Evolutionary conservation across 1,140 invertebrate genomes (phyloP).

Genomic region (Ips typographus): DNA sequence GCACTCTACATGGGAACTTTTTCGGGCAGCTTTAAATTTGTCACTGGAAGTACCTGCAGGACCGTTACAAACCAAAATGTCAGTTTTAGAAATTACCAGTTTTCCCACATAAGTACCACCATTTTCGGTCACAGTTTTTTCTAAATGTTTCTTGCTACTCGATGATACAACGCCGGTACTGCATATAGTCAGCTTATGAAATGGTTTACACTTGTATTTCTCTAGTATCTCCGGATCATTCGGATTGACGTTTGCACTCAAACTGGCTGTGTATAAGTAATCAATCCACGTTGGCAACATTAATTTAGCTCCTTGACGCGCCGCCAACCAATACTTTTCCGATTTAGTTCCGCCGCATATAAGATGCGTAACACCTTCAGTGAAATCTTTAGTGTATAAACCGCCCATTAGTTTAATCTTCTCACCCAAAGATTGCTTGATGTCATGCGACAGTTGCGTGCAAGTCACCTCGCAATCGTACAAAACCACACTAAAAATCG

Average conservation of each 20-base stretch:
- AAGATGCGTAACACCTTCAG: conserved; percentile 77
- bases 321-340: conserved; percentile 75
- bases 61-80: conserved; percentile 55
- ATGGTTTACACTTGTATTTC: conserved; percentile 71
- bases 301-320: conserved; percentile 68
- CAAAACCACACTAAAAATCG: conserved; percentile 83
- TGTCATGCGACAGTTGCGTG: conserved; percentile 64
- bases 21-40: conserved; percentile 76
- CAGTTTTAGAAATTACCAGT: conserved; percentile 57
- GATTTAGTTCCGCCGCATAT: conserved; percentile 73
- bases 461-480: conserved; percentile 70
- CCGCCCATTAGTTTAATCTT: conserved; percentile 84
- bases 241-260: conserved; percentile 62
- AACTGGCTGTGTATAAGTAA: conserved; percentile 73
- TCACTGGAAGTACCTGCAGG: conserved; percentile 60
- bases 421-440: conserved; percentile 68
- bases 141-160: conserved; percentile 69
- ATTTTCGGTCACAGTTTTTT: conserved; percentile 69
- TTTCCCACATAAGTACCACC: conserved; percentile 64
- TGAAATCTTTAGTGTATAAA: conserved; percentile 68
- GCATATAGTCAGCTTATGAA: conserved; percentile 76
- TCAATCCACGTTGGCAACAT: conserved; percentile 80
- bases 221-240: conserved; percentile 63
- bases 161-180: conserved; percentile 69
- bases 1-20: conserved; percentile 75